Evolutionary conservation across 2,113 vertebrate species (phyloP), one percentile per base, ranked within the genome.

Genomic region (Melospiza georgiana): DNA sequence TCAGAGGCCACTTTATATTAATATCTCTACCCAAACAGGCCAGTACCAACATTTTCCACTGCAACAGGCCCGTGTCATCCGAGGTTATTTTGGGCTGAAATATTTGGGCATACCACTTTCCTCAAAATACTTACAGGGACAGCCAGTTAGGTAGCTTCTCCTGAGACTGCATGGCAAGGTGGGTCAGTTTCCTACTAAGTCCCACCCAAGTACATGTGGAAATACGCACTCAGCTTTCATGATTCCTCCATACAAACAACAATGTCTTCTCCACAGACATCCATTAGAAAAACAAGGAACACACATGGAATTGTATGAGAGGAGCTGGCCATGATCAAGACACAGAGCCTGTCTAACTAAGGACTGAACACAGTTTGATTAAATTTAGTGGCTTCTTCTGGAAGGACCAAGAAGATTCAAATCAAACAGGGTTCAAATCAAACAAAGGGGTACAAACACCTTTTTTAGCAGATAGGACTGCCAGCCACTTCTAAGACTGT

Each of bases 1-100:
- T 81, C 66, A 84, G 68, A 89, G 65, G 80, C 90, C 76, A 72
- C n/a, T 89, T 81, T 57, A 68, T n/a, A 80, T 88, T 77, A 90
- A 15, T 73, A 35, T 75, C 57, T 91, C 65, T 78, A 28, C 43
- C 19, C 52, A 81, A 63, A 86, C 23, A 86, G 8, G 57, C 43
- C 59, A 69, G 63, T 59, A 59, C 21, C 37, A 92, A 65, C 30
- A 43, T 11, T 39, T 13, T 74, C 51, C 35, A 88, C 55, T 89
- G 63, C 73, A 89, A 84, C 1, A 89, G 39, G 39, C 5, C 39
- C 30, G 5, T 9, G 12, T 23, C 63, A 94, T 48, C 57, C 44
- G 15, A 71, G 20, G 33, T 66, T 74, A 65, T 63, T 92, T 43
- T 25, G 33, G 46, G 6, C 15, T 35, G 9, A 81, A 89, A 57